Conservation (phyloP, 2,113 vertebrate genomes). For the Lathamus discolor region DNA sequence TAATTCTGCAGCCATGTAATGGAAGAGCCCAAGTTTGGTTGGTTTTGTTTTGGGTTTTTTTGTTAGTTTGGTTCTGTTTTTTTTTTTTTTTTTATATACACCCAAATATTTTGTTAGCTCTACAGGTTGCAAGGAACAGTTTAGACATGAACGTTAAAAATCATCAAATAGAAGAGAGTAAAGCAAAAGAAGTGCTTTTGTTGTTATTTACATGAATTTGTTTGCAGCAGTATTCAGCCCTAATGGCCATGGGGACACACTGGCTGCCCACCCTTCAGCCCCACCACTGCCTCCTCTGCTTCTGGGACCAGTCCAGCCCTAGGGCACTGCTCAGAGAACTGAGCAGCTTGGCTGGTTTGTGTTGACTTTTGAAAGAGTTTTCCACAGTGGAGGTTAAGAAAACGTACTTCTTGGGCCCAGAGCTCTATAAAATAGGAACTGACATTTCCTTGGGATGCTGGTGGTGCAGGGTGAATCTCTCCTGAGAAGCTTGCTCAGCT, state of each 20-base stretch:
- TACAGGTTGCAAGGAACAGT: background rate
- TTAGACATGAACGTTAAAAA: accelerated
- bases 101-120: background rate
- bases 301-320: no score
- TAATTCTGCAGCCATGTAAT: background rate
- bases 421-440: background rate
- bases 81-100: background rate
- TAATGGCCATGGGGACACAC: accelerated
- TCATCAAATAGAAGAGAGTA: background rate
- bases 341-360: background rate
- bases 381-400: background rate
- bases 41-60: background rate
- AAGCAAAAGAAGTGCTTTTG: background rate
- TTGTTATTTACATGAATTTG: no score
- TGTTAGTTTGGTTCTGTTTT: no score
- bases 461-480: accelerated
- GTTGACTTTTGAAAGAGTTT: background rate
- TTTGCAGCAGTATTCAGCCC: background rate
- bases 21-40: background rate
- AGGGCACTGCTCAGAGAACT: background rate
- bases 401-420: background rate
- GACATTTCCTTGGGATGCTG: background rate
- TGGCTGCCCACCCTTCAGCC: background rate
- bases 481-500: background rate
- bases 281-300: background rate